Percentiles rank a stretch among this genome's conserved stretches.
phyloP scores from a whole-genome alignment of 1,140 invertebrate genomes.

The Sarcophaga peregrina region DNA sequence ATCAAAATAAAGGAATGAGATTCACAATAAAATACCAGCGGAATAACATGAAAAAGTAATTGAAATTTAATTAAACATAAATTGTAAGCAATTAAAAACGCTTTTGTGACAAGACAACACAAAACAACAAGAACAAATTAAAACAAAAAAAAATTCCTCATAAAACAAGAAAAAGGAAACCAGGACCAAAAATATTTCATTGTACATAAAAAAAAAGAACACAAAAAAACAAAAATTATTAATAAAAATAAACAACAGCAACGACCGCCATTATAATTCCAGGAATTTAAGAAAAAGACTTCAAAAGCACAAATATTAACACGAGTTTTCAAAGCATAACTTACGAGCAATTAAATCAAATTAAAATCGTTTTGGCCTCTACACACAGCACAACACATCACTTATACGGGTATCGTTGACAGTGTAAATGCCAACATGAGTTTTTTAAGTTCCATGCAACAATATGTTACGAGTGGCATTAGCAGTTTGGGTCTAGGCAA shows the following conservation, averaged over 20 bases:
- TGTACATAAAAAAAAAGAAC: neutral
- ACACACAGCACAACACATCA: neutral
- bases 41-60: neutral
- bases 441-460: slow-evolving; percentile 83
- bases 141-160: no score
- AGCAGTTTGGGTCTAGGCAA: slow-evolving; percentile 81
- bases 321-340: neutral
- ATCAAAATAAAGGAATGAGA: neutral
- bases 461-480: slow-evolving; percentile 83
- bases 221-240: neutral
- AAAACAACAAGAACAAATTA: no score
- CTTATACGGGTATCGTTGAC: neutral
- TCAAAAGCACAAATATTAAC: no score
- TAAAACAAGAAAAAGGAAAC: neutral
- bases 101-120: neutral
- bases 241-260: no score
- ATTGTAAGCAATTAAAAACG: slow-evolving; percentile 17
- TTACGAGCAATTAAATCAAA: neutral
- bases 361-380: neutral
- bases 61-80: slow-evolving; percentile 25
- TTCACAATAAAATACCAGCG: neutral
- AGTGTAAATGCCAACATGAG: slow-evolving; percentile 73
- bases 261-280: no score
- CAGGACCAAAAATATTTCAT: neutral
- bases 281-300: no score